phyloP scores from a whole-genome alignment of 92 coral and sea anemone genomes.

The Hydrozoanthus gracilis region DNA sequence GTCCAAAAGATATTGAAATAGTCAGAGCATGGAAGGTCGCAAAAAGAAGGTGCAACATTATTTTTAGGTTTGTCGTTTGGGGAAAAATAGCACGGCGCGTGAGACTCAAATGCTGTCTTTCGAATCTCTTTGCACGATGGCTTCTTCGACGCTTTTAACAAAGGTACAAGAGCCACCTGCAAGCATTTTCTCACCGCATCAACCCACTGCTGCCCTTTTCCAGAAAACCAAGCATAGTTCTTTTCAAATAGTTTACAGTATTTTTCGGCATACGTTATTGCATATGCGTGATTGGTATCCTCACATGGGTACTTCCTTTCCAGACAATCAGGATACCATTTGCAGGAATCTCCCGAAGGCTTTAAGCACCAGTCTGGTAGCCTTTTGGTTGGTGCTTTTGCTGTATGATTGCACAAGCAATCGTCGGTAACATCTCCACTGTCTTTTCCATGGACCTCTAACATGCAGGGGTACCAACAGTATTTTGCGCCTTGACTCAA shows the following conservation, averaged over 20 bases:
- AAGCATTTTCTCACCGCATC: slow-evolving; percentile 74
- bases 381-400: background rate
- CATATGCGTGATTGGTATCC: slow-evolving; percentile 54
- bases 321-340: slow-evolving; percentile 76
- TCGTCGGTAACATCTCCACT: slow-evolving; percentile 33
- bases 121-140: slow-evolving; percentile 66
- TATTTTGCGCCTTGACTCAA: background rate
- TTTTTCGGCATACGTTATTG: slow-evolving; percentile 68
- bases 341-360: slow-evolving; percentile 65
- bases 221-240: slow-evolving; percentile 34
- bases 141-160: slow-evolving; percentile 31
- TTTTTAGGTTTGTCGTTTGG: slow-evolving; percentile 42
- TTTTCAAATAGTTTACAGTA: slow-evolving; percentile 55
- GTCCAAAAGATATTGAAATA: slow-evolving; percentile 63
- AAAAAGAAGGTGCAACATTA: slow-evolving; percentile 52
- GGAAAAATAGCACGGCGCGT: slow-evolving; percentile 62
- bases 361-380: slow-evolving; percentile 53
- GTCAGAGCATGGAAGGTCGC: slow-evolving; percentile 62
- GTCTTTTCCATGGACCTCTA: slow-evolving; percentile 7
- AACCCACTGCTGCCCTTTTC: slow-evolving; percentile 59
- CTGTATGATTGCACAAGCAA: slow-evolving; percentile 31
- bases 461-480: slow-evolving; percentile 63
- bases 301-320: slow-evolving; percentile 68
- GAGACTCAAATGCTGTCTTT: slow-evolving; percentile 53
- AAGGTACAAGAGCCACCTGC: slow-evolving; percentile 66